Percentiles rank a stretch among this genome's conserved stretches.
phyloP scores from a whole-genome alignment of 1,140 invertebrate genomes.

The Sycobia sp. region DNA sequence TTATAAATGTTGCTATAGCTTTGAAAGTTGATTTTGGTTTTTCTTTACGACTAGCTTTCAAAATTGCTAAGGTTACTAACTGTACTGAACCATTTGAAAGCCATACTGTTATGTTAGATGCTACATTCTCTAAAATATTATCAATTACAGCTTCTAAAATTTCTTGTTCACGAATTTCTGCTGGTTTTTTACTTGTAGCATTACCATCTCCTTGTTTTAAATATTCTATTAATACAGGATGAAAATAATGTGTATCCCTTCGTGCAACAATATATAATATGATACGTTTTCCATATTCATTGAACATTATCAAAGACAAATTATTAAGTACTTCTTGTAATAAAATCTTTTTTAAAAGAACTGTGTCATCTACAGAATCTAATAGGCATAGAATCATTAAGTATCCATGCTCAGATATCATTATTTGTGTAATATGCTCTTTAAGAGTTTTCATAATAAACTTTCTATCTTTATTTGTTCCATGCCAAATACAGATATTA shows the following conservation, averaged over 20 bases:
- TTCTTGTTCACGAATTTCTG: conserved; percentile 73
- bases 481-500: conserved; percentile 84
- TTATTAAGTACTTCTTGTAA: conserved; percentile 76
- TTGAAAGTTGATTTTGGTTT: conserved; percentile 53
- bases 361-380: conserved; percentile 92
- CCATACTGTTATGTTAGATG: conserved; percentile 69
- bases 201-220: conserved; percentile 75
- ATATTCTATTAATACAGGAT: conserved; percentile 72
- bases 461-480: conserved; percentile 79
- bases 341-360: conserved; percentile 83
- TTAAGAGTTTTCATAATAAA: conserved; percentile 82
- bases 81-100: conserved; percentile 71
- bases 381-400: conserved; percentile 82
- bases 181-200: conserved; percentile 81
- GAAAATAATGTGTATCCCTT: conserved; percentile 75
- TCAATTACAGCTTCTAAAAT: conserved; percentile 71
- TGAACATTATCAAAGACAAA: conserved; percentile 71
- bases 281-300: conserved; percentile 76
- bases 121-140: conserved; percentile 68
- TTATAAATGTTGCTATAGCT: conserved; percentile 59
- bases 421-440: conserved; percentile 79
- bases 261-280: conserved; percentile 85
- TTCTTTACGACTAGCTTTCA: conserved; percentile 65
- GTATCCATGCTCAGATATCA: conserved; percentile 85
- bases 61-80: conserved; percentile 72